Base-by-base conservation (phyloP, 2,797 vertebrate species). In the Delichon dasypus region DNA sequence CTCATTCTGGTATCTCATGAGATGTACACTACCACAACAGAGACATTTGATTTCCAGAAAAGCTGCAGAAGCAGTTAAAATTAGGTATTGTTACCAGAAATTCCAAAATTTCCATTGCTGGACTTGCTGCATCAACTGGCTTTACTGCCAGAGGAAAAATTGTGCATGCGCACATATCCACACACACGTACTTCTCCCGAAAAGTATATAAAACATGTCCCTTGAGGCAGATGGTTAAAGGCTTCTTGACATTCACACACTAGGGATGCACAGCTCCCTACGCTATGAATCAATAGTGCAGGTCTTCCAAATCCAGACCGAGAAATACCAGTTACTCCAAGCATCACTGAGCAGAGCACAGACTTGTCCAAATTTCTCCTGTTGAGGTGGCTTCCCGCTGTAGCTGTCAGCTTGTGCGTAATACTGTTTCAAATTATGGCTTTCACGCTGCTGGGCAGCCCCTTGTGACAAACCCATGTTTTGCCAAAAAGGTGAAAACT, bases 371-470 rank as follows among this genome's bases (percentile, higher is more conserved):
- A 27, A 47, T 79, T 83, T 67, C 47, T 74, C n/a, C 34, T 34
- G 50, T 8, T 1, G 2, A 65, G 40, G 32, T 25, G 30, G 36
- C 11, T 75, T 36, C 51, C 18, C 0, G 0, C 40, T 48, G 62
- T 16, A 85, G 78, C 34, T 70, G 30, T 54, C 10, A 3, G 42
- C 51, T 68, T 61, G 47, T 32, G 32, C 5, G 4, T 6, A 6
- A 16, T 78, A 77, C 60, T 44, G n/a, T 38, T 32, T 66, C 38
- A 0, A 0, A 5, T 7, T 42, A 48, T 29, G 53, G 30, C 32
- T 93, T 71, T 57, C 40, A 60, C 0, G 0, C 21, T 27, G 40
- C 55, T 75, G 75, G 1, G 1, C 36, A 87, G 22, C 11, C 15
- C 17, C 30, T 71, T 65, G 29, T 45, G 53, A 73, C 11, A 30